These are phyloP conservation scores for Hyla sarda DNA, from an alignment of 2,113 vertebrate genomes.

Conservation along the genomic window DNA sequence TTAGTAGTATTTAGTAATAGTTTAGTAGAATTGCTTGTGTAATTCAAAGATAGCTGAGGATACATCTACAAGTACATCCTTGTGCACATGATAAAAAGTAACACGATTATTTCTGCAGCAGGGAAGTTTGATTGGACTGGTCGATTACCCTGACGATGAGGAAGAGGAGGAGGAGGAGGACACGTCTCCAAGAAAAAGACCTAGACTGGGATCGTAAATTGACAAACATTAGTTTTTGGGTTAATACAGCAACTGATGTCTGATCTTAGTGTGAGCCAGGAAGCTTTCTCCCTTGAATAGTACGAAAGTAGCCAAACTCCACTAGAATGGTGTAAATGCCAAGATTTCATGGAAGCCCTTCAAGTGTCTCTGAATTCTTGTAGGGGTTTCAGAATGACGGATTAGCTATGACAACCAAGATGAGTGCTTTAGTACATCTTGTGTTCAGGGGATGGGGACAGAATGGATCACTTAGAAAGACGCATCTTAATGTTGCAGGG, in stretches of 20 bases:
- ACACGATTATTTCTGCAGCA: constrained; percentile 63
- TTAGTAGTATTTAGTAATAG: too few relatives aligned
- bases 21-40: too few relatives aligned
- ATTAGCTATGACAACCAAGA: constrained; percentile 81
- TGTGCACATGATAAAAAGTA: not conserved
- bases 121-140: constrained; percentile 91
- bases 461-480: constrained; percentile 66
- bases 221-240: constrained; percentile 68
- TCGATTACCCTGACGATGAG: constrained; percentile 98
- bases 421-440: constrained; percentile 78
- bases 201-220: constrained; percentile 93
- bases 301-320: constrained; percentile 77
- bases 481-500: constrained; percentile 73
- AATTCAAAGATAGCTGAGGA: too few relatives aligned
- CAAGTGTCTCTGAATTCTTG: constrained; percentile 74
- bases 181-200: constrained; percentile 91
- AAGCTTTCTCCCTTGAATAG: constrained; percentile 77
- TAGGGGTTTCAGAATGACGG: constrained; percentile 81
- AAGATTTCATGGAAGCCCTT: constrained; percentile 77
- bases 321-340: constrained; percentile 75
- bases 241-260: constrained; percentile 77
- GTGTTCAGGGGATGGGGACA: constrained; percentile 70
- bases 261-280: constrained; percentile 77
- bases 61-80: too few relatives aligned
- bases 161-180: constrained; percentile 94